A percentile compares a stretch with the other conserved stretches of the same genome.
Evolutionary conservation across 2,113 vertebrate species (phyloP).

Genomic region (Thunnus thynnus): DNA sequence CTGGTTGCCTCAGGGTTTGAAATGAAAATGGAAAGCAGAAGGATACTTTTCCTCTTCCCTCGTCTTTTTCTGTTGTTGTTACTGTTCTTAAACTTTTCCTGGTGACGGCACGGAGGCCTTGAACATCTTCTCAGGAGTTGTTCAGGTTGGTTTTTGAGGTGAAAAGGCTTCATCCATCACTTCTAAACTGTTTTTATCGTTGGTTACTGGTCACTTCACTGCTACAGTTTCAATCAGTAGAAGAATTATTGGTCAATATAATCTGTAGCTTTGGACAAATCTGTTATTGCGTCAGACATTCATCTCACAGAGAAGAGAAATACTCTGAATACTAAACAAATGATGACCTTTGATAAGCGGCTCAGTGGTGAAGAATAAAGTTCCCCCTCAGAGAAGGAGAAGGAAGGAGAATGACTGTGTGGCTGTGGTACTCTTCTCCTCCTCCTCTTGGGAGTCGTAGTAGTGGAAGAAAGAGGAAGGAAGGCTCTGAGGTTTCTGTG

Average conservation of each 20-base stretch:
- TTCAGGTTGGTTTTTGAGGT: not conserved
- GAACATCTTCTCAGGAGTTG: not conserved
- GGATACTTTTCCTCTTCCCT: not conserved
- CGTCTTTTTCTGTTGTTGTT: not conserved
- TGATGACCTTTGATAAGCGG: not conserved
- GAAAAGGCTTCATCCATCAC: no score
- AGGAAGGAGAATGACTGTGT: not conserved
- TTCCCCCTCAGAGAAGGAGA: not conserved
- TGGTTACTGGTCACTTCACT: no score
- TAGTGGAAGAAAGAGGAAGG: slow-evolving; percentile 55
- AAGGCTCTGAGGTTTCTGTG: slow-evolving; percentile 67
- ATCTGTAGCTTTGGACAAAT: no score
- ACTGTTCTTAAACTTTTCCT: not conserved
- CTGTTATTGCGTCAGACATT: no score
- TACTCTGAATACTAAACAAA: not conserved
- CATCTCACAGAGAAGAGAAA: not conserved
- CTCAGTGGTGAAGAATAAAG: not conserved
- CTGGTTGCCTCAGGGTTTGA: slow-evolving; percentile 24
- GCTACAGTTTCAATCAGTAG: no score
- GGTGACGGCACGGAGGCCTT: not conserved
- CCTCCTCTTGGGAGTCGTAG: not conserved
- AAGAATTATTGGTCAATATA: no score
- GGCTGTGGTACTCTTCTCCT: not conserved
- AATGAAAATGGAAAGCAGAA: not conserved
- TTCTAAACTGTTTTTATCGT: no score